Evolutionary conservation across 2,888 invertebrate genomes (phyloP).

Genomic region (Sialis lutaria): DNA sequence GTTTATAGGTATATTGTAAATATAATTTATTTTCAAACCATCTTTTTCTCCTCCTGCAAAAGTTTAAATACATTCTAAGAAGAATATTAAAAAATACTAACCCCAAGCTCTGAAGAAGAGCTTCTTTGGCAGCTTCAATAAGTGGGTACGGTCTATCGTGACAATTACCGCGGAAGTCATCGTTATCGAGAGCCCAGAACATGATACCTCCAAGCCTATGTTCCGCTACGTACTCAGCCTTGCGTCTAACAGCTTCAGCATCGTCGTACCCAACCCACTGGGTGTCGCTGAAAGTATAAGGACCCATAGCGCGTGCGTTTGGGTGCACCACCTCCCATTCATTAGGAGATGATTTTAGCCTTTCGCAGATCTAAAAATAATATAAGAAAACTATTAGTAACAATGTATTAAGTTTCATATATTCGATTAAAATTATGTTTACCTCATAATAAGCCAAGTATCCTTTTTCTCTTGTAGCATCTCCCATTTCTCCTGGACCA

Average conservation of each 20-base stretch:
- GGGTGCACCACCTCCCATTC: constrained; percentile 74
- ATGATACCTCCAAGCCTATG: constrained; percentile 77
- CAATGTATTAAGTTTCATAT: neutral
- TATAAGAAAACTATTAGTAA: neutral
- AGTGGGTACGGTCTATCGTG: constrained; percentile 75
- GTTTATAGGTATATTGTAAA: too few species aligned
- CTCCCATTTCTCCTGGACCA: constrained; percentile 81
- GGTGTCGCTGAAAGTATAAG: constrained; percentile 71
- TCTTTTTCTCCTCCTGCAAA: too few species aligned
- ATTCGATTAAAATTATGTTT: constrained; percentile 9
- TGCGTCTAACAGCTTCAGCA: constrained; percentile 60
- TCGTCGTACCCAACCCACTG: constrained; percentile 94
- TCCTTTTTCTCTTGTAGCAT: constrained; percentile 81
- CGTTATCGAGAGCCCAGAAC: constrained; percentile 91
- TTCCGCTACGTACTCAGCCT: constrained; percentile 72
- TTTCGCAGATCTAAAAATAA: neutral
- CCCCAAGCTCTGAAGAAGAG: constrained; percentile 48
- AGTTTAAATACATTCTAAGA: too few species aligned
- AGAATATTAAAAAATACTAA: constrained; percentile 21
- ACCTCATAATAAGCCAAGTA: constrained; percentile 89
- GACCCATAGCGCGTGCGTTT: constrained; percentile 69
- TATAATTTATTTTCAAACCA: too few species aligned
- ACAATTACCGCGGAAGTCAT: constrained; percentile 84
- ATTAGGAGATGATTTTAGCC: neutral
- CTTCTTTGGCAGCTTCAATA: constrained; percentile 79